Conservation (phyloP, 23 tunicate genomes). For the Styela plicata region DNA sequence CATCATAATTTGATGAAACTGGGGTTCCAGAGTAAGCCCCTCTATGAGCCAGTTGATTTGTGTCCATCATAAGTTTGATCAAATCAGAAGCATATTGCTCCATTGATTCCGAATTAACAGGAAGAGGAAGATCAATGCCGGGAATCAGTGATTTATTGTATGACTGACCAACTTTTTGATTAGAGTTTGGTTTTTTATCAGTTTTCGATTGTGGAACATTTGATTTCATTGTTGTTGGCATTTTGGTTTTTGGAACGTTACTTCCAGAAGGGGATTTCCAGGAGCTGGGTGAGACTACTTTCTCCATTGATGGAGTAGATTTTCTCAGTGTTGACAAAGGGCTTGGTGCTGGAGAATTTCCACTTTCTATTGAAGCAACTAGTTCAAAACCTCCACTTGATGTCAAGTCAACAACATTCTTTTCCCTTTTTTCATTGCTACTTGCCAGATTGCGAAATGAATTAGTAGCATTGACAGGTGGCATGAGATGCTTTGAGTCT, state of each 20-base stretch:
- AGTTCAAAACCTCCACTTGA: conserved; percentile 4
- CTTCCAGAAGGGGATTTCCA: neutral
- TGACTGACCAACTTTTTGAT: neutral
- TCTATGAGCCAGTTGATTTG: neutral
- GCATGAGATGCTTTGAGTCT: neutral
- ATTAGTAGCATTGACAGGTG: neutral
- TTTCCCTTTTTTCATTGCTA: neutral
- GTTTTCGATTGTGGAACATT: neutral
- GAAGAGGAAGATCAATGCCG: neutral
- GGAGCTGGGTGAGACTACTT: neutral
- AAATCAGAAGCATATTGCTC: conserved; percentile 16
- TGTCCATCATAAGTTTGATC: conserved; percentile 9
- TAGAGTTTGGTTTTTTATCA: neutral
- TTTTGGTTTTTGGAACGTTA: neutral
- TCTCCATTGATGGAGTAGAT: neutral
- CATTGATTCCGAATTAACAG: neutral
- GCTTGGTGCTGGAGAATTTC: conserved; percentile 1
- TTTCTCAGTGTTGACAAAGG: neutral
- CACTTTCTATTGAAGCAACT: conserved; percentile 4
- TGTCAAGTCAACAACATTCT: neutral
- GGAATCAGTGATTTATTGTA: neutral
- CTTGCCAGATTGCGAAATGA: neutral
- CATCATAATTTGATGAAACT: conserved; percentile 7
- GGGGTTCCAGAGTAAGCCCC: neutral
- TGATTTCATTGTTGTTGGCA: neutral